Conservation (phyloP, 1,140 invertebrate genomes). For the Metopolophium dirhodum region DNA sequence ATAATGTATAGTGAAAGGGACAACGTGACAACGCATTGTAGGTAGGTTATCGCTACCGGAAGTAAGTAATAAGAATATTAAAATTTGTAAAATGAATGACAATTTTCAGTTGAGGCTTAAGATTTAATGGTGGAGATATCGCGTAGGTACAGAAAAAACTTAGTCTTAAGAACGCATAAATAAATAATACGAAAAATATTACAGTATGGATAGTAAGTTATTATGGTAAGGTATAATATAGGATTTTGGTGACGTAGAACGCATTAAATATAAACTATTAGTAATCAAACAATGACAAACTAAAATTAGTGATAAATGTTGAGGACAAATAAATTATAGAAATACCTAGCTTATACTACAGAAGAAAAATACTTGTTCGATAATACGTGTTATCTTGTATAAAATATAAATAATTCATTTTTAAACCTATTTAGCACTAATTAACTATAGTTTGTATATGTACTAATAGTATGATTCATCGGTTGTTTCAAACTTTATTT, state of each 20-base stretch:
- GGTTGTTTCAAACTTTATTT: too few relatives aligned
- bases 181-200: not conserved
- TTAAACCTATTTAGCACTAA: too few relatives aligned
- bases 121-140: not conserved
- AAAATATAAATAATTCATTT: too few relatives aligned
- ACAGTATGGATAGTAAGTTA: not conserved
- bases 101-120: not conserved
- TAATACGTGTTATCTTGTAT: too few relatives aligned
- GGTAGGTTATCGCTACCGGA: not conserved
- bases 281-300: not conserved
- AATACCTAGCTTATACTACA: too few relatives aligned
- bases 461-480: too few relatives aligned
- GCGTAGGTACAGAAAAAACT: not conserved
- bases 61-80: not conserved
- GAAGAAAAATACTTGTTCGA: too few relatives aligned
- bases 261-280: not conserved
- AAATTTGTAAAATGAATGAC: not conserved
- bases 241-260: not conserved
- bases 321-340: not conserved
- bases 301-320: not conserved
- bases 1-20: conserved; percentile 8
- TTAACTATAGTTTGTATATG: too few relatives aligned
- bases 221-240: not conserved
- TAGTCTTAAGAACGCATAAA: not conserved
- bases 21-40: not conserved